Base-by-base conservation (phyloP, 37 sponge, comb jelly and placozoan species). In the Amphimedon queenslandica region DNA sequence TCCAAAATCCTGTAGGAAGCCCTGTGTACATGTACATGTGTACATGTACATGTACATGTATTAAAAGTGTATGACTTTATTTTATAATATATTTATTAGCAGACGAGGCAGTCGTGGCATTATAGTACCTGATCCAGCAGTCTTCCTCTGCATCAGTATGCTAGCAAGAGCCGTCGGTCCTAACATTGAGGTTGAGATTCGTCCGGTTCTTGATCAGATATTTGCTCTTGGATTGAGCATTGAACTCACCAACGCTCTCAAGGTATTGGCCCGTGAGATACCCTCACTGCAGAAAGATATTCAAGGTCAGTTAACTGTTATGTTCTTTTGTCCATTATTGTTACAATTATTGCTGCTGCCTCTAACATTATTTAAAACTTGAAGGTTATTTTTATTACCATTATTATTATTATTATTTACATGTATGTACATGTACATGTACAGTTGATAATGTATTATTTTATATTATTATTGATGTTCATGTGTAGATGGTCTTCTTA, bases 121-220 rank as follows among this genome's bases (percentile, higher is more conserved):
- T 51, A 8, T 61, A 23, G 57, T 74, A 1, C 55, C 79, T 4
- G 93, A 92, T 42, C 73, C 82, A 5, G 40, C 88, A 23, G 85
- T 92, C 18, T 92, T 92, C 85, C 47, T 67, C 35, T 92, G 93
- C 55, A 88, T 92, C 74, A 92, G 93, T 63, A 83, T 88, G 81
- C 70, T 92, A 58, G 89, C 88, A 10, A 74, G 89, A 11, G 84
- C 93, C 0, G 71, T 88, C 58, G 89, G 88, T 3, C 5, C 60
- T 24, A 33, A 56, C n/a, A 67, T 92, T 11, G 75, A 77, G 69
- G 42, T 27, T 13, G 85, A 88, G 16, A 70, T 92, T 42, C 64
- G 58, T 33, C 39, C 60, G 1, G 56, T 92, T 16, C 69, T 92
- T 36, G 93, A 92, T 25, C 84, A 65, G 27, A 92, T 92, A 89